Conservation (phyloP, 2,888 invertebrate species). For the Drosophila putrida region DNA sequence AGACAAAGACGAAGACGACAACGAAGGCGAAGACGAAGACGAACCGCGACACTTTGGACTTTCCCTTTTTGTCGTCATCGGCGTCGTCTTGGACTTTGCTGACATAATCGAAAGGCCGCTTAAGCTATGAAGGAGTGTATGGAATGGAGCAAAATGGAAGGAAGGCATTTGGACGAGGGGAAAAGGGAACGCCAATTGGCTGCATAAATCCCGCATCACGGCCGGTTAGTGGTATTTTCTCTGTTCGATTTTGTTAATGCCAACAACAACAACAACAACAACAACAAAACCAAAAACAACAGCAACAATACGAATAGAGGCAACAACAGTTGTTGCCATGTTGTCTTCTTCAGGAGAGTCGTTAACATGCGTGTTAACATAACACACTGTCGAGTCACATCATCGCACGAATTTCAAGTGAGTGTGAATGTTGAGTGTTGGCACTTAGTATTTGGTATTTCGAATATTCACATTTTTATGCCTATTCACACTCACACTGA, state of each 20-base stretch:
- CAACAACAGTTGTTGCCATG: slow-evolving; percentile 19
- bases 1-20: slow-evolving; percentile 23
- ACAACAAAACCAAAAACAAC: background rate
- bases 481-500: slow-evolving; percentile 19
- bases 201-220: slow-evolving; percentile 53
- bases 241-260: slow-evolving; percentile 41
- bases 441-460: slow-evolving; percentile 10
- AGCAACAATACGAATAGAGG: slow-evolving; percentile 11
- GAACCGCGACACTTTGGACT: slow-evolving; percentile 57
- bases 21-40: slow-evolving; percentile 38
- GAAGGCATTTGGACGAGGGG: background rate
- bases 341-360: slow-evolving; percentile 39
- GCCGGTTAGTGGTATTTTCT: slow-evolving; percentile 47
- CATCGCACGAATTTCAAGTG: slow-evolving; percentile 37
- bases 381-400: slow-evolving; percentile 20
- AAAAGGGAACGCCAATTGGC: slow-evolving; percentile 47
- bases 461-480: background rate
- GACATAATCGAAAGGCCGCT: slow-evolving; percentile 67
- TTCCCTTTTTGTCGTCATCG: slow-evolving; percentile 65
- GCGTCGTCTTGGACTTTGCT: slow-evolving; percentile 36
- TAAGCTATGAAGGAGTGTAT: slow-evolving; percentile 26
- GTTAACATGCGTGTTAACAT: slow-evolving; percentile 71
- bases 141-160: background rate
- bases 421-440: slow-evolving; percentile 38
- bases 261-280: slow-evolving; percentile 8